Conservation (phyloP, 2,113 vertebrate species). For the Petroica traversi region DNA sequence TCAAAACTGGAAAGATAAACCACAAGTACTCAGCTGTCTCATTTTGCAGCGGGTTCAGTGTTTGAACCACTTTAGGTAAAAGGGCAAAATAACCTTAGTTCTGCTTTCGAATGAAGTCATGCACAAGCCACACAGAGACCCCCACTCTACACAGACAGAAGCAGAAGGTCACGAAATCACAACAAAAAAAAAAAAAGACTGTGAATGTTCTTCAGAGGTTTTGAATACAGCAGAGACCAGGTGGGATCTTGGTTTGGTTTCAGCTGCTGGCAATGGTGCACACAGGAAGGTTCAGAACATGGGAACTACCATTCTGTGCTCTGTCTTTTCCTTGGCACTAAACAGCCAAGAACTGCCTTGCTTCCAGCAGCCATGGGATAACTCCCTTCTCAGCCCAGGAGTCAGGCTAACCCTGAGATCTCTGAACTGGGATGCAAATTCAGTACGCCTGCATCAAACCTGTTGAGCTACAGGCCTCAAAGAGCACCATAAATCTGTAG, state of each 20-base stretch:
- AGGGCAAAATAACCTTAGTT: not conserved
- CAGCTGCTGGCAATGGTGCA: not conserved
- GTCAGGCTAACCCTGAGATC: not conserved
- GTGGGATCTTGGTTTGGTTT: not conserved
- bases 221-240: not conserved
- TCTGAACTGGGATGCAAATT: not conserved
- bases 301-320: not conserved
- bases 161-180: not conserved
- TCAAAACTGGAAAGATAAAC: not conserved
- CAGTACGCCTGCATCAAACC: not conserved
- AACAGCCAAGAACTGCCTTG: not conserved
- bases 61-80: not conserved
- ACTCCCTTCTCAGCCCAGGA: not conserved
- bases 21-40: not conserved
- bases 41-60: accelerated
- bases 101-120: not conserved
- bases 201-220: not conserved
- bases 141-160: not conserved
- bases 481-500: not conserved
- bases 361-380: not conserved
- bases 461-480: not conserved
- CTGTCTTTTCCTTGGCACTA: not conserved
- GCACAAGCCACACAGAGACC: not conserved
- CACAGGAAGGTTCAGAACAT: not conserved
- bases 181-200: not conserved